A percentile compares a stretch with the other conserved stretches of the same genome.
phyloP scores from a whole-genome alignment of 2,797 vertebrate species.

The Molossus molossus region DNA sequence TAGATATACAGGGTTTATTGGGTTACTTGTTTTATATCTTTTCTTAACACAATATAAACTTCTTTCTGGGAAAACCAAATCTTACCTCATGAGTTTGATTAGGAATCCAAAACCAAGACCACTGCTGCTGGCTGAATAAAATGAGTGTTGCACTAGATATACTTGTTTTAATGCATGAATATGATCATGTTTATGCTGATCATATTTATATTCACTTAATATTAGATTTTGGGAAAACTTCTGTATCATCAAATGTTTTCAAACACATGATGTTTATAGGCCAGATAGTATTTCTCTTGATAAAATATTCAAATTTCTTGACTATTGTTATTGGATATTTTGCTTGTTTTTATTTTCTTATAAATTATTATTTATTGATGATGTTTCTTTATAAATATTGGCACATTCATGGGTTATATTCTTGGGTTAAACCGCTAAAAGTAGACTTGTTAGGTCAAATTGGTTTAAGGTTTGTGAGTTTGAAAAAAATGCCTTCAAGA shows the following conservation, averaged over 20 bases:
- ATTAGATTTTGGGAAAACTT: not conserved
- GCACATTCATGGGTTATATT: not conserved
- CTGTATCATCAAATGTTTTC: not conserved
- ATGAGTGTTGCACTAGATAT: not conserved
- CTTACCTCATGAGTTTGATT: not conserved
- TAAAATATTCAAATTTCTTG: not conserved
- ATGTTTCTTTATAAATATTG: not conserved
- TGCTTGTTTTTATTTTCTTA: not conserved
- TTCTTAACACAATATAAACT: not conserved
- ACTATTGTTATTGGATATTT: not conserved
- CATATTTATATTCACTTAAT: not conserved
- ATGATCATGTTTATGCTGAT: not conserved
- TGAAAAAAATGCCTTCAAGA: constrained; percentile 52
- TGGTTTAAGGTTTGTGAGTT: not conserved
- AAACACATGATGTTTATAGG: not conserved
- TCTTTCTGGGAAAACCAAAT: not conserved
- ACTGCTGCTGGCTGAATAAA: not conserved
- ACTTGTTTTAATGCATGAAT: not conserved
- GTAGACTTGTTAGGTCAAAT: not conserved
- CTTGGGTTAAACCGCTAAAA: not conserved
- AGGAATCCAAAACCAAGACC: not conserved
- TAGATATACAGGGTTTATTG: not conserved
- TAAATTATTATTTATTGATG: not conserved
- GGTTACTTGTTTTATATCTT: not conserved
- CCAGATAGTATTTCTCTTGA: constrained; percentile 5